These are phyloP conservation scores for Pantherophis guttatus DNA, from an alignment of 2,113 vertebrate genomes.

Conservation along the genomic window DNA sequence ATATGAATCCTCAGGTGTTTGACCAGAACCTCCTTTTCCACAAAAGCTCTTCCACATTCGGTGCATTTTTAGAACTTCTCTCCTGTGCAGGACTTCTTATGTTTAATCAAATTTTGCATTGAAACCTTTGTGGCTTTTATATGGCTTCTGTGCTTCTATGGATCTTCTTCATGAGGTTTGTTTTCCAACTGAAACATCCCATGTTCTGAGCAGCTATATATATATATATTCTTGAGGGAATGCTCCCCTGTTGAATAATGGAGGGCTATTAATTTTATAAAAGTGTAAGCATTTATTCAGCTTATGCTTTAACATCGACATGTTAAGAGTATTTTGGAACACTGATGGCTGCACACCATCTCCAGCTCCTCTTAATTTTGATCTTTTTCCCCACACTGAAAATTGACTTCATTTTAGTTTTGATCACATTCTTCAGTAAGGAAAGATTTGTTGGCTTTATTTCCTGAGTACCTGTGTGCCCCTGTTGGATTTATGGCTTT, in stretches of 20 bases:
- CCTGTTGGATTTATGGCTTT: neutral
- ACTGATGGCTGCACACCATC: too few species aligned
- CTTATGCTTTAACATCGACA: too few species aligned
- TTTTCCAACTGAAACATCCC: constrained; percentile 14
- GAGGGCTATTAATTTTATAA: too few species aligned
- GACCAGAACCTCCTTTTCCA: neutral
- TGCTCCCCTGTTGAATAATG: too few species aligned
- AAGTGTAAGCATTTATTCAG: too few species aligned
- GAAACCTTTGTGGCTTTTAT: neutral
- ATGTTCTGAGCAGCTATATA: neutral
- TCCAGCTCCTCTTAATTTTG: too few species aligned
- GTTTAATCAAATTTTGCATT: constrained; percentile 36
- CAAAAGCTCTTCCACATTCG: too few species aligned
- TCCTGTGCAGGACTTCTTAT: constrained; percentile 34
- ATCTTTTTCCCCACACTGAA: neutral
- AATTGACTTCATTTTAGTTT: neutral
- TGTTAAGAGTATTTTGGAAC: too few species aligned
- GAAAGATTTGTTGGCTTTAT: neutral
- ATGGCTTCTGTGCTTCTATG: constrained; percentile 19
- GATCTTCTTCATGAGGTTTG: constrained; percentile 43
- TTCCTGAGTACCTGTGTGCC: neutral
- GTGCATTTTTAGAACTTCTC: neutral
- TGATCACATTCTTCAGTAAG: neutral
- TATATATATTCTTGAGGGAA: too few species aligned
- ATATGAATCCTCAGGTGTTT: constrained; percentile 26